Evolutionary conservation across 2,113 vertebrate species (phyloP), one percentile per base, ranked within the genome.

Genomic region (Chamaetylas fuelleborni): DNA sequence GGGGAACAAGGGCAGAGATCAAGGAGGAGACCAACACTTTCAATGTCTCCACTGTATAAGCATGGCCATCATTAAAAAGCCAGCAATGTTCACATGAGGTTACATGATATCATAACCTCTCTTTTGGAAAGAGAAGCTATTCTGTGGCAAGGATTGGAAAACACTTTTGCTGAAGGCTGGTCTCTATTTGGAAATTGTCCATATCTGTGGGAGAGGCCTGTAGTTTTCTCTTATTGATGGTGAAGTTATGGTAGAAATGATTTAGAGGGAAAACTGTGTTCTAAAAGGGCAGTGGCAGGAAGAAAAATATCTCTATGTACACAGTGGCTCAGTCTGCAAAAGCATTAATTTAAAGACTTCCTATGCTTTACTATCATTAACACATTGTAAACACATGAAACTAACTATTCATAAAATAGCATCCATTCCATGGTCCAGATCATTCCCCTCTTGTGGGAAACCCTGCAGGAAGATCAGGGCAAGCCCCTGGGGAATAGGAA

Each of bases 381-480:
- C 93, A 95, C 94, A 50, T 90, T 96, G 94, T 92, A 96, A 97
- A 96, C 94, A 94, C 92, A 3, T 86, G 69, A 94, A 93, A 29
- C 51, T 81, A 90, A 90, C 80, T 86, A 92, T 95, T 95, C 69
- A 92, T 92, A 90, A 96, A 96, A 95, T 94, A 78, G 72, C 93
- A 93, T 95, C 88, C 40, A 90, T 93, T 96, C 90, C 82, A 90
- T 9, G 36, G 82, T 71, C 65, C 67, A 93, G 67, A 83, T 64
- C 64, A 60, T 15, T 93, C 11, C 12, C 11, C 9, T 86, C 16
- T 73, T 86, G 66, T 71, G 69, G 38, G 67, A 96, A 96, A 81
- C 60, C 56, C 51, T 0, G 2, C 43, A 86, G 79, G 64, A 92
- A 73, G 54, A 82, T 43, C 43, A 78, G 29, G 12, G 22, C 3